A percentile compares a stretch with the other conserved stretches of the same genome.
Evolutionary conservation across 2,797 vertebrate genomes (phyloP).

Genomic region (Propithecus deckenii): DNA sequence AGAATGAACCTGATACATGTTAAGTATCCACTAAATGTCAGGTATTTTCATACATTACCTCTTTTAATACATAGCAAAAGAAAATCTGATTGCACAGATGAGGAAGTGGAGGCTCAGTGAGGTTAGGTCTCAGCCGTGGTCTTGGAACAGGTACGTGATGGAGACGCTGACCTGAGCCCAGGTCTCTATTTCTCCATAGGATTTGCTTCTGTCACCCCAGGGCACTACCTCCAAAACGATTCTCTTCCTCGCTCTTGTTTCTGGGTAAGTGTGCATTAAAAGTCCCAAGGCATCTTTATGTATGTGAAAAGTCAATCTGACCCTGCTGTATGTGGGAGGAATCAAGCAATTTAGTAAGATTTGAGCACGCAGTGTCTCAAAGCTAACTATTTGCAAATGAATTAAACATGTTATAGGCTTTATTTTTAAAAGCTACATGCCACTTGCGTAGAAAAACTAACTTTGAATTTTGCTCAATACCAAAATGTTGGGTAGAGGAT

Average conservation of each 20-base stretch:
- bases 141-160: not conserved
- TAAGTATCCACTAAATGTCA: not conserved
- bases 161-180: not conserved
- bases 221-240: not conserved
- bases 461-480: slow-evolving; percentile 30
- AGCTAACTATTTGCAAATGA: slow-evolving; percentile 44
- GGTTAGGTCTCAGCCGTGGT: not conserved
- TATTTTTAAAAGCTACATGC: slow-evolving; percentile 29
- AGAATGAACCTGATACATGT: not conserved
- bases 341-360: not conserved
- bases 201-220: not conserved
- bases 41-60: not conserved
- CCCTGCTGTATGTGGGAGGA: not conserved
- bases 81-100: not conserved
- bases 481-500: slow-evolving; percentile 27
- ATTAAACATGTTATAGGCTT: slow-evolving; percentile 14
- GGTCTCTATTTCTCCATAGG: not conserved
- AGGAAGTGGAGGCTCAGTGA: not conserved
- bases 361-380: not conserved
- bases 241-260: not conserved
- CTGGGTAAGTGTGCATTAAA: not conserved
- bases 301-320: not conserved
- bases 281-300: not conserved
- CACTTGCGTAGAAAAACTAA: slow-evolving; percentile 34
- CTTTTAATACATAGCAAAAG: not conserved